Conservation (phyloP, 1,140 invertebrate species). For the Latrodectus geometricus region DNA sequence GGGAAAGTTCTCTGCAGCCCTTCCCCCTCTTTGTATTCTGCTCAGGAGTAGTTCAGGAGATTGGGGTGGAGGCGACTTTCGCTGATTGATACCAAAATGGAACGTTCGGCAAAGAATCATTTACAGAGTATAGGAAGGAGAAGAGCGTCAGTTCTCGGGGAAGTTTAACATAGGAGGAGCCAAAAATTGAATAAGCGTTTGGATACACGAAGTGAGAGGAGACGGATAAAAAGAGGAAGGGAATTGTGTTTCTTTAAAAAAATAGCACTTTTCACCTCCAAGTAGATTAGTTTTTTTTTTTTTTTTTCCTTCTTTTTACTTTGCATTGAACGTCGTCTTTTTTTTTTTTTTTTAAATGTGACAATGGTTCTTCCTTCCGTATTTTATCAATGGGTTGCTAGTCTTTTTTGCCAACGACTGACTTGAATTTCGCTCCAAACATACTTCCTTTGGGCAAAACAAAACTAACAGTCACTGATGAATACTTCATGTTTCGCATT, state of each 20-base stretch:
- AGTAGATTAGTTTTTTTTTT: background rate
- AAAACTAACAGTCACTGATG: no score
- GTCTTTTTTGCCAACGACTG: no score
- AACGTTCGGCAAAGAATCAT: constrained; percentile 35
- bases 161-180: constrained; percentile 19
- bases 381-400: no score
- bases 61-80: constrained; percentile 15
- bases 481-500: no score
- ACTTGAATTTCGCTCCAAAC: no score
- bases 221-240: constrained; percentile 16
- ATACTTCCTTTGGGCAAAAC: no score
- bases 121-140: constrained; percentile 34
- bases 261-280: constrained; percentile 15
- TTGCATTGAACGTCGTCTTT: no score
- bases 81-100: constrained; percentile 59
- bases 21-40: constrained; percentile 43
- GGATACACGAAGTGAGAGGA: constrained; percentile 40
- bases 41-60: background rate
- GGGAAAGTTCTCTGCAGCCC: background rate
- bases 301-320: background rate
- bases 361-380: no score
- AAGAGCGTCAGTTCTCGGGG: constrained; percentile 9
- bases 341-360: no score
- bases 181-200: constrained; percentile 57
- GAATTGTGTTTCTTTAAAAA: constrained; percentile 3